Evolutionary conservation across 2,797 vertebrate genomes (phyloP).

Genomic region (Zenarchopterus dispar): DNA sequence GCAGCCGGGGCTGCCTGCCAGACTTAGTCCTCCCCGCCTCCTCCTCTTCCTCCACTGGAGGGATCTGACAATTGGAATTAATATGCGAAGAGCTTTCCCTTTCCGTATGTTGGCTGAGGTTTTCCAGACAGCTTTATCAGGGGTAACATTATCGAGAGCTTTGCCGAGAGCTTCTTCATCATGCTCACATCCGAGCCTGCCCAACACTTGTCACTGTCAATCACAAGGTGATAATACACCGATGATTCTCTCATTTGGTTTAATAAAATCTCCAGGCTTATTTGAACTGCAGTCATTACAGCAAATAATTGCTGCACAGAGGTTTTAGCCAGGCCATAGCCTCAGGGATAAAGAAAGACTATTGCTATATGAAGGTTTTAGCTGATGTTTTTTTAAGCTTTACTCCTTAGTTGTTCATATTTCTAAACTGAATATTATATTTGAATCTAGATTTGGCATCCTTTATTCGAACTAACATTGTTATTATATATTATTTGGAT

Average conservation of each 20-base stretch:
- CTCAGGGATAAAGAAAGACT: conserved; percentile 94
- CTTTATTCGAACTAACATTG: conserved; percentile 97
- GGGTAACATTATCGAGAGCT: conserved; percentile 98
- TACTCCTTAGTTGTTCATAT: conserved; percentile 96
- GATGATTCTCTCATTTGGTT: conserved; percentile 99
- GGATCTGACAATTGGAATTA: conserved; percentile 89
- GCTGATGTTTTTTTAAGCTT: conserved; percentile 84
- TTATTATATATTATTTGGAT: conserved; percentile 99
- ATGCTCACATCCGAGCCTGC: conserved; percentile 89
- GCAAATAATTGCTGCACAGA: conserved; percentile 96
- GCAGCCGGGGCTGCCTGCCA: conserved; percentile 66
- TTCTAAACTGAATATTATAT: conserved; percentile 98
- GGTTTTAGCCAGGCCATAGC: conserved; percentile 94
- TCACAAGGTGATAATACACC: conserved; percentile 98
- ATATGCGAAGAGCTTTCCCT: conserved; percentile 88
- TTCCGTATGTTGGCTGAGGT: conserved; percentile 91
- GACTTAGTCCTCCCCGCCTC: conserved; percentile 70
- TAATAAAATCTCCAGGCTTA: conserved; percentile 99
- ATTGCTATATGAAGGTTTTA: conserved; percentile 93
- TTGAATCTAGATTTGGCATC: conserved; percentile 92
- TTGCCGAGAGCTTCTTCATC: conserved; percentile 94
- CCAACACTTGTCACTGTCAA: conserved; percentile 99
- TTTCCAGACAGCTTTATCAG: conserved; percentile 94
- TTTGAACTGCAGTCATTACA: conserved; percentile 98
- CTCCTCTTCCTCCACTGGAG: conserved; percentile 64